These are phyloP conservation scores for Anthopleura sola DNA, from an alignment of 64 coral and sea anemone genomes.

Conservation along the genomic window DNA sequence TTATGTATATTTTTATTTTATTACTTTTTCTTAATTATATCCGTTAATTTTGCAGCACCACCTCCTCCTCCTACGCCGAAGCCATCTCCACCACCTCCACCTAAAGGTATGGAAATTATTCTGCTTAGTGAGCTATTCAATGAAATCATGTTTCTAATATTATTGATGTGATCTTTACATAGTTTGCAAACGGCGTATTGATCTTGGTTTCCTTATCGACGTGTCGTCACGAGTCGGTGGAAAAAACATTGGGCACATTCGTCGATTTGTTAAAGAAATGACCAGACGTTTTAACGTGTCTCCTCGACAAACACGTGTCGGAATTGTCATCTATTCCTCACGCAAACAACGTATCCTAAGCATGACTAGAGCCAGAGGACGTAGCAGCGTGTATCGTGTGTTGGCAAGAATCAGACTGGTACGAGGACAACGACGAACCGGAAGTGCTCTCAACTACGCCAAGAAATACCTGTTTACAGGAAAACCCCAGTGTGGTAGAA, in stretches of 20 bases:
- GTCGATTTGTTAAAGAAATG: constrained; percentile 28
- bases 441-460: constrained; percentile 29
- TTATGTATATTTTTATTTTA: too few species aligned
- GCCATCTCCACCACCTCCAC: too few species aligned
- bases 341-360: not conserved
- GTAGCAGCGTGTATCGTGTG: not conserved
- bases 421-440: constrained; percentile 23
- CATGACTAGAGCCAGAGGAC: not conserved
- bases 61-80: too few species aligned
- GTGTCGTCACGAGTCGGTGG: not conserved
- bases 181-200: constrained; percentile 64
- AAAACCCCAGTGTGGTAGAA: constrained; percentile 49
- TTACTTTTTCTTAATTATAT: not conserved
- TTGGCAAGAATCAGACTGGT: constrained; percentile 17
- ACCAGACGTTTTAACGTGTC: constrained; percentile 30
- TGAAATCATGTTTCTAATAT: not conserved
- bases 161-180: not conserved
- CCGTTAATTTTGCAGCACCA: too few species aligned
- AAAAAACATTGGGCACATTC: not conserved
- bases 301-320: constrained; percentile 39
- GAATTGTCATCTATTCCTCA: constrained; percentile 60
- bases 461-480: constrained; percentile 46
- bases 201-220: constrained; percentile 77
- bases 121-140: too few species aligned
- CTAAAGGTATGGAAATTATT: too few species aligned